Evolutionary conservation across 2,888 invertebrate genomes (phyloP).

Genomic region (Thymelicus lineola): DNA sequence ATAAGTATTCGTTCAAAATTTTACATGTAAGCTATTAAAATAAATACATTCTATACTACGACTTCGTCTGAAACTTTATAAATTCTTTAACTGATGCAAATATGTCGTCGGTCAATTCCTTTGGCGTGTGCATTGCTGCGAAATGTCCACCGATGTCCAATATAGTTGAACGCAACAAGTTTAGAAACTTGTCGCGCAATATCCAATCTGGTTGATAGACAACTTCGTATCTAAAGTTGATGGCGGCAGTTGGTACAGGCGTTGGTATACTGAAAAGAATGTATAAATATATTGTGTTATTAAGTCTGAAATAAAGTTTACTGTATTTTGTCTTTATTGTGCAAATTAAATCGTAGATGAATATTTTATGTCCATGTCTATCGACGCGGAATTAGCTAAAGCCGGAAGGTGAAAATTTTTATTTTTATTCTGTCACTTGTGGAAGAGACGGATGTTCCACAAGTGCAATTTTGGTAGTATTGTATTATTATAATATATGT

Average conservation of each 20-base stretch:
- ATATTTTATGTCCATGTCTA: too few relatives aligned
- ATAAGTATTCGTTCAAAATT: too few relatives aligned
- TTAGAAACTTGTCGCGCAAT: constrained; percentile 85
- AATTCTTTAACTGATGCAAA: constrained; percentile 61
- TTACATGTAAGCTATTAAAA: too few relatives aligned
- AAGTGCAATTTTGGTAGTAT: too few relatives aligned
- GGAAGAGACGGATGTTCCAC: too few relatives aligned
- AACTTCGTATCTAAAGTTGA: constrained; percentile 90
- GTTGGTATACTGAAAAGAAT: constrained; percentile 86
- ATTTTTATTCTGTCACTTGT: too few relatives aligned
- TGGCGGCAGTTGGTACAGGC: constrained; percentile 89
- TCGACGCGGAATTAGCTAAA: too few relatives aligned
- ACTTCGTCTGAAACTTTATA: constrained; percentile 53
- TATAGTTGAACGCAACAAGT: constrained; percentile 88
- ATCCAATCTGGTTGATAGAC: constrained; percentile 86
- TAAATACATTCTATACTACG: constrained; percentile 5
- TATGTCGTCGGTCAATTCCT: constrained; percentile 87
- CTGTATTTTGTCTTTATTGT: too few relatives aligned
- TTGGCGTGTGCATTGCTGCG: constrained; percentile 92
- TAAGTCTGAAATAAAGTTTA: too few relatives aligned
- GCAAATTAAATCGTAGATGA: too few relatives aligned
- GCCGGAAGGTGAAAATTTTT: too few relatives aligned
- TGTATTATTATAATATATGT: too few relatives aligned
- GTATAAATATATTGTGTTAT: neutral
- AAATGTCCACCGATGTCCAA: constrained; percentile 93